Conservation (phyloP, 2,888 invertebrate species). For the Ceratothoa steindachneri region DNA sequence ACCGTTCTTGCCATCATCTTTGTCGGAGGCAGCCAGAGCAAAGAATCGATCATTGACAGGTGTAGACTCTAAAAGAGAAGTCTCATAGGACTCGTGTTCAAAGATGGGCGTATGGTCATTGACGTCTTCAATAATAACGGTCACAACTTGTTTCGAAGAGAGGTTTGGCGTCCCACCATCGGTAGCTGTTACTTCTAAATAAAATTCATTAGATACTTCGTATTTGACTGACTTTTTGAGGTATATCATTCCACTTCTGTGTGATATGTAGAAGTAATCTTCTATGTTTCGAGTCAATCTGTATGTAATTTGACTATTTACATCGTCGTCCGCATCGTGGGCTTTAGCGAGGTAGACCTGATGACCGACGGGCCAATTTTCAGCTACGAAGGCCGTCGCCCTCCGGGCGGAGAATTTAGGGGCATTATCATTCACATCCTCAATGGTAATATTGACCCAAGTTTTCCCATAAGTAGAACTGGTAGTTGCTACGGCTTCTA, state of each 20-base stretch:
- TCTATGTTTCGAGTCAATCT: constrained; percentile 73
- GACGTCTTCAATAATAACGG: constrained; percentile 74
- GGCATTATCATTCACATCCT: constrained; percentile 86
- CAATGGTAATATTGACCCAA: constrained; percentile 71
- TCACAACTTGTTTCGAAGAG: constrained; percentile 69
- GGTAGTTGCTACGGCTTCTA: constrained; percentile 74
- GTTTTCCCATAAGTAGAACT: constrained; percentile 73
- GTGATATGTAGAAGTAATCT: constrained; percentile 75
- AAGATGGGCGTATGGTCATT: constrained; percentile 95
- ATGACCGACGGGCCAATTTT: constrained; percentile 89
- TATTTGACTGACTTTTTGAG: constrained; percentile 67
- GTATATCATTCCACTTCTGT: constrained; percentile 82
- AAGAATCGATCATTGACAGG: constrained; percentile 87
- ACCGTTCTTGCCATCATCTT: constrained; percentile 77
- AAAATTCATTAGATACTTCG: constrained; percentile 49
- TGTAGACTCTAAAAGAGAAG: constrained; percentile 82
- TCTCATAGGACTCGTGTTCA: constrained; percentile 85
- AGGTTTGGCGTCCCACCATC: constrained; percentile 70
- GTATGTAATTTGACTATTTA: constrained; percentile 81
- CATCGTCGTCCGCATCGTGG: constrained; percentile 78
- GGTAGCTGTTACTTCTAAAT: constrained; percentile 75
- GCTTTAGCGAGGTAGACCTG: constrained; percentile 85
- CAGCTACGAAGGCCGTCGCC: constrained; percentile 73
- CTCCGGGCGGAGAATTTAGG: constrained; percentile 75
- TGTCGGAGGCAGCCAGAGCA: constrained; percentile 81